Evolutionary conservation across 2,888 invertebrate genomes (phyloP), one percentile per base, ranked within the genome.

Genomic region (Theretra japonica): DNA sequence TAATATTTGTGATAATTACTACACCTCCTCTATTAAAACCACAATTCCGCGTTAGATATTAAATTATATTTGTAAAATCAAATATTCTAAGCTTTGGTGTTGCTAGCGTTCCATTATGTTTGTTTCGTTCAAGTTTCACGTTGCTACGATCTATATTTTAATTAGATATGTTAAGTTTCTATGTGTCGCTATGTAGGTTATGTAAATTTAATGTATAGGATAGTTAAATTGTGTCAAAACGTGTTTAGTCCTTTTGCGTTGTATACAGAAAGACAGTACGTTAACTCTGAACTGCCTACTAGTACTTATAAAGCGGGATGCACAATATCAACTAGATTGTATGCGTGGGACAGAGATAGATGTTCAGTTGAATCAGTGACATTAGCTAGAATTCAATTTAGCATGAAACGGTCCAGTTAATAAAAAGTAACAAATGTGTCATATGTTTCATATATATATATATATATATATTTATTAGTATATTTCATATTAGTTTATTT

Each of bases 71-170:
- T 71, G 19, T 71, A 71, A 41, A 70, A 65, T 71, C 41, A 65
- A 56, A 71, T 59, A 69, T 19, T 33, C 65, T 70, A 57, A 69
- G 69, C 73, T 72, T 73, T 71, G 65, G 70, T 58, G 65, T 74
- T 73, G 71, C 57, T 70, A 59, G 53, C 68, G 58, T 70, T 68
- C 68, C 30, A 21, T 23, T 25, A 70, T 70, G 25, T 72, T 33
- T 41, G 62, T 68, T 62, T 62, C 28, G 69, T 72, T 74, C 50
- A 72, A 68, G 71, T 74, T 75, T 72, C 68, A 30, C 69, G 74
- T 75, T 75, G 70, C 74, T 56, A 28, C 56, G 65, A 65, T 70
- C 21, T 56, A 70, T 28, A 53, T 71, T 74, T 72, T 73, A 73
- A 62, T n/a, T 70, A 62, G 70, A 70, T 72, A 57, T 25, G 62